phyloP scores from a whole-genome alignment of 2,797 vertebrate species.

The Helicolenus hilgendorfi region DNA sequence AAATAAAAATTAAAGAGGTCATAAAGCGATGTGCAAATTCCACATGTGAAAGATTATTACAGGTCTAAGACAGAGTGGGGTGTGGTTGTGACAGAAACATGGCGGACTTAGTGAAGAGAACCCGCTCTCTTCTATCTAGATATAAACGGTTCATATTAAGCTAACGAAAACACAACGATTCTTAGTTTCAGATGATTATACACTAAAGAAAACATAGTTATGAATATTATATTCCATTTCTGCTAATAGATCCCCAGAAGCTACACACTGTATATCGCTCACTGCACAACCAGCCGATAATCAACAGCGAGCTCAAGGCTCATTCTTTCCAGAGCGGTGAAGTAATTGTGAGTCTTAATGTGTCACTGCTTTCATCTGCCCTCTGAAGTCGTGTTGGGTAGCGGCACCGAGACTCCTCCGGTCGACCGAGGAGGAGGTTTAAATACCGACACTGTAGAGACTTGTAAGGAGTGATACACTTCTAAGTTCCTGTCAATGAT shows the following conservation, averaged over 20 bases:
- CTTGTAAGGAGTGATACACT: conserved; percentile 69
- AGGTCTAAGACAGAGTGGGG: no score
- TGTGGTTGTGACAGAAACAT: no score
- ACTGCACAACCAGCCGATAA: neutral
- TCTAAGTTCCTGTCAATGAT: conserved; percentile 55
- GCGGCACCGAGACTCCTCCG: neutral
- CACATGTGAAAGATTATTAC: no score
- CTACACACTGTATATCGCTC: neutral
- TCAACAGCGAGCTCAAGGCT: neutral
- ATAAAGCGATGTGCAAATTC: no score
- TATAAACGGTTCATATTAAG: accelerated
- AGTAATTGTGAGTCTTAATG: neutral
- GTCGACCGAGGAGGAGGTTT: conserved; percentile 1
- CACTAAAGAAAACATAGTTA: no score
- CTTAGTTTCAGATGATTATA: no score
- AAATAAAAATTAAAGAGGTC: no score
- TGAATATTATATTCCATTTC: no score
- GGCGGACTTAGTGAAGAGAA: no score
- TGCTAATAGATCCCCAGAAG: no score
- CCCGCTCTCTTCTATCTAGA: no score
- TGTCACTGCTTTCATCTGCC: conserved; percentile 18
- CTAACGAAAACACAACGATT: no score
- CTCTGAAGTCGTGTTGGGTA: neutral
- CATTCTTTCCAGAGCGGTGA: neutral
- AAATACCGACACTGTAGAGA: conserved; percentile 78